Base-by-base conservation (phyloP, 1,140 invertebrate species). In the Papilio machaon region DNA sequence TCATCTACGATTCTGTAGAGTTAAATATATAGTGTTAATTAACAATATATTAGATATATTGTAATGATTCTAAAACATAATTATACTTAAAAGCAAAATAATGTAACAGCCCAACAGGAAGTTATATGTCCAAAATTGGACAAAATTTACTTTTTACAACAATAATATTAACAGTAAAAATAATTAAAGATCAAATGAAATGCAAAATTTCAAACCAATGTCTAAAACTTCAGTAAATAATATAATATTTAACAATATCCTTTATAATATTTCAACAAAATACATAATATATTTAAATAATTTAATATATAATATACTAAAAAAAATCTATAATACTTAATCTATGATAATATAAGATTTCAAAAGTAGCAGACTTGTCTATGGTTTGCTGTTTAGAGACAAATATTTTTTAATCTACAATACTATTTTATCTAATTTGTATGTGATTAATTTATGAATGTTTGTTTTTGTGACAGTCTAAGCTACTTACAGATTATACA, bases 401-500 rank as follows among this genome's bases (percentile, higher is more conserved):
- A 64, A 64, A 30, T 52, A 58, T 77, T 77, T 76, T 30, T 77
- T 43, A 47, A 64, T 67, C 60, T 64, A 64, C 60, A 23, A 64
- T 64, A 23, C 60, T 64, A 23, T 64, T 38, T 64, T 64, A 30
- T 11, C 2, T 9, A 60, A 60, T 60, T 60, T 60, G n/a, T 60
- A 60, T 4, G 19, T 64, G 10, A 64, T 30, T 13, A 30, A 23
- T 60, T n/a, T 30, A 23, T 64, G 19, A 30, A 30, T 11, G 4
- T 49, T 23, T 46, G 9, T 15, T 19, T 46, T 74, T 30, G 49
- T 78, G 75, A 78, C 15, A 17, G 19, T n/a, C 11, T 78, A 78
- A 60, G 52, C 52, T 78, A 78, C 52, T 23, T 78, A 38, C 64
- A 78, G 75, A n/a, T 38, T n/a, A 38, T 60, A 77, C 19, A 49